Evolutionary conservation across 1,140 invertebrate genomes (phyloP).

Genomic region (Penaeus indicus): DNA sequence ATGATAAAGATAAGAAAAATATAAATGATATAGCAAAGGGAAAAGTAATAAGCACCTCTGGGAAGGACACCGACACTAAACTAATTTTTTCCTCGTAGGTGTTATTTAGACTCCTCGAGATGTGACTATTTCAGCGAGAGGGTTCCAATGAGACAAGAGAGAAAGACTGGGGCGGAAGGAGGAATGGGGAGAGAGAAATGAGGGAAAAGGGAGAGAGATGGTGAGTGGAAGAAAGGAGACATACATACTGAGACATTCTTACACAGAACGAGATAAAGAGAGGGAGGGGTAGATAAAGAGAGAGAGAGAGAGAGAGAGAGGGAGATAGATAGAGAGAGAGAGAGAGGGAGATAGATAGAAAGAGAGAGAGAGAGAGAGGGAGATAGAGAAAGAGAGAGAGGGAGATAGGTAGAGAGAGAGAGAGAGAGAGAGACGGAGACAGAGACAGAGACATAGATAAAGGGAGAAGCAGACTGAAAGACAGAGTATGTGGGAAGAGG

Average conservation of each 20-base stretch:
- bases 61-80: neutral
- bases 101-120: too few relatives aligned
- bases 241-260: neutral
- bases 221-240: too few relatives aligned
- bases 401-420: too few relatives aligned
- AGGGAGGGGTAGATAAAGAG: conserved; percentile 10
- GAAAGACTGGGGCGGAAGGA: too few relatives aligned
- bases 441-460: too few relatives aligned
- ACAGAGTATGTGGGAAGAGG: conserved; percentile 1
- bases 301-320: neutral
- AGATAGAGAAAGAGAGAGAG: conserved; percentile 21
- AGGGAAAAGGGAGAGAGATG: too few relatives aligned
- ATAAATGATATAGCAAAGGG: neutral
- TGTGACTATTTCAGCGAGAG: too few relatives aligned
- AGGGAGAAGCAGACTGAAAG: conserved; percentile 1
- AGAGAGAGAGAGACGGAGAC: too few relatives aligned
- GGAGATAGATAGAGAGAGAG: too few relatives aligned
- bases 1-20: neutral
- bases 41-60: too few relatives aligned
- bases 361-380: neutral
- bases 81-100: neutral
- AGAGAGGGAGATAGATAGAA: neutral
- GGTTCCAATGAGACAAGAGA: too few relatives aligned
- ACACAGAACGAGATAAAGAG: neutral
- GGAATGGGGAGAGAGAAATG: too few relatives aligned